phyloP scores from a whole-genome alignment of 2,797 vertebrate genomes.

The Notolepis coatsorum region DNA sequence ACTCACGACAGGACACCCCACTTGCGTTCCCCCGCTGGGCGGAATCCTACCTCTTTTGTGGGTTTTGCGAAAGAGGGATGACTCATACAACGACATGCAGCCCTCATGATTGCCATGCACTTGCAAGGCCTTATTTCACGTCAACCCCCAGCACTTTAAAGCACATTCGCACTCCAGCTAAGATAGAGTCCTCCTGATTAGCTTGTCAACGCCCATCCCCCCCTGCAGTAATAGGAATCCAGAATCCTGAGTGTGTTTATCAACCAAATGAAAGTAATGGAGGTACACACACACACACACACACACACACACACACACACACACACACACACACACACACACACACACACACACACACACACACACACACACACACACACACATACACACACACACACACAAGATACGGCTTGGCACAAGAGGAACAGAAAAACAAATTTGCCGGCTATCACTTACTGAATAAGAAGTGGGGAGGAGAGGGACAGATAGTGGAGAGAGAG shows the following conservation, averaged over 20 bases:
- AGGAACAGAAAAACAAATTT: constrained; percentile 16
- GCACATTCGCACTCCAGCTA: constrained; percentile 27
- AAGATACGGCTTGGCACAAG: not conserved
- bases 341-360: no score
- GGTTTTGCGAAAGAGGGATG: no score
- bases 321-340: no score
- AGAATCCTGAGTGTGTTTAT: constrained; percentile 39
- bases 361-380: no score
- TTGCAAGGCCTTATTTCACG: constrained; percentile 18
- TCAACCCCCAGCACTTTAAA: constrained; percentile 27
- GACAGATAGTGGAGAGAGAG: constrained; percentile 7
- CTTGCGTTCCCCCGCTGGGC: no score
- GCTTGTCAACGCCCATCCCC: constrained; percentile 16
- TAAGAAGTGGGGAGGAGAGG: constrained; percentile 6
- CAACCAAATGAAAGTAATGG: constrained; percentile 29
- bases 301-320: no score
- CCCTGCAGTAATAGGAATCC: constrained; percentile 17
- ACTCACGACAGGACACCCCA: no score
- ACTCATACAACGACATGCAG: no score
- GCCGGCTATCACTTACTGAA: constrained; percentile 5
- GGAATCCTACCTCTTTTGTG: no score
- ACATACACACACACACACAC: not conserved
- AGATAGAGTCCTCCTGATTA: constrained; percentile 22
- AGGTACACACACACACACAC: constrained; percentile 11
- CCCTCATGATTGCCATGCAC: constrained; percentile 7